Conservation (phyloP, 2,888 invertebrate species). For the Oscheius sp. region DNA sequence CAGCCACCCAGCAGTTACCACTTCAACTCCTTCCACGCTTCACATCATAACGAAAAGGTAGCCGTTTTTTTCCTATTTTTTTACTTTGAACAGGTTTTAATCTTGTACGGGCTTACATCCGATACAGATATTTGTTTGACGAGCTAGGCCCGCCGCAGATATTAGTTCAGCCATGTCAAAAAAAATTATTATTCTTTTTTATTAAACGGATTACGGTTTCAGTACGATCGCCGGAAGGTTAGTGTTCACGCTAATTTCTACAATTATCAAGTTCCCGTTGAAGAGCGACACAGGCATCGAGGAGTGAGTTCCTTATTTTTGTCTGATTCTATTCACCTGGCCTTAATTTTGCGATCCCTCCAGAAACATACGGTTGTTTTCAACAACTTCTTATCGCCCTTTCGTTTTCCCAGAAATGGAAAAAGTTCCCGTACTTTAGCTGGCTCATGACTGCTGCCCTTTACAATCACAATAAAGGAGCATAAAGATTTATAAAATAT, state of each 20-base stretch:
- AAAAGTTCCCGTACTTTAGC: no score
- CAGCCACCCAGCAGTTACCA: slow-evolving; percentile 15
- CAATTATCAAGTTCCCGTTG: slow-evolving; percentile 15
- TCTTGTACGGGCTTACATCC: no score
- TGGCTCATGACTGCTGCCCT: no score
- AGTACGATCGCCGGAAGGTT: slow-evolving; percentile 28
- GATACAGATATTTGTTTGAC: no score
- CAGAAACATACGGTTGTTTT: no score
- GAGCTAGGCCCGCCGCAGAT: no score
- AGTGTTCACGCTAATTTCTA: slow-evolving; percentile 34
- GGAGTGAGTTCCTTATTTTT: not conserved
- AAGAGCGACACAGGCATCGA: slow-evolving; percentile 3
- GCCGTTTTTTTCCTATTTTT: not conserved
- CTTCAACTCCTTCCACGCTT: not conserved
- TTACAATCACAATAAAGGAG: no score
- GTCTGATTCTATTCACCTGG: not conserved
- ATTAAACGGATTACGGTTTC: not conserved
- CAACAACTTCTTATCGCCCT: no score
- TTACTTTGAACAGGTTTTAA: not conserved
- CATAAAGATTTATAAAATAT: no score
- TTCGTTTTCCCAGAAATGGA: no score
- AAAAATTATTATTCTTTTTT: not conserved
- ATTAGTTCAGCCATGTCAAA: no score
- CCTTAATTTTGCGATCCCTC: not conserved
- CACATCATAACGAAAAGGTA: slow-evolving; percentile 3